Percentiles rank a stretch among this genome's conserved stretches.
phyloP scores from a whole-genome alignment of 30 jellyfish, hydroid and myxozoan genomes.

The Turritopsis rubra region DNA sequence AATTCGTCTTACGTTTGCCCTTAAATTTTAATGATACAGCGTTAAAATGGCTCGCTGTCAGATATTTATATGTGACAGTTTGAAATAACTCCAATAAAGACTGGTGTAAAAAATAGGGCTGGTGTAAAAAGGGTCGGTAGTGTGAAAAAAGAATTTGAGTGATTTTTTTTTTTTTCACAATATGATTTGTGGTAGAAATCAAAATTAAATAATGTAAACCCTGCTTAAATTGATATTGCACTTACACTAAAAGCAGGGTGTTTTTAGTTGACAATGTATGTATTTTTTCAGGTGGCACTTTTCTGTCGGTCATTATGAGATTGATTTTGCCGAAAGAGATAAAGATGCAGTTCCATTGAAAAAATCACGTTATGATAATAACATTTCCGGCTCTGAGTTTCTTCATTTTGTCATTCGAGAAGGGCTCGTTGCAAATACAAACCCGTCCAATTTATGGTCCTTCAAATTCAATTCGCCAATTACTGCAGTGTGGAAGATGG shows the following conservation, averaged over 20 bases:
- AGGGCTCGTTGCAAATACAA: conserved; percentile 54
- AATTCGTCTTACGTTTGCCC: too few relatives aligned
- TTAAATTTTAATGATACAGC: too few relatives aligned
- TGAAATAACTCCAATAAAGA: too few relatives aligned
- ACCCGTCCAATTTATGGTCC: conserved; percentile 47
- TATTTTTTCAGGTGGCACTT: conserved; percentile 71
- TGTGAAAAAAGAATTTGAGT: too few relatives aligned
- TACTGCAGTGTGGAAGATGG: conserved; percentile 77
- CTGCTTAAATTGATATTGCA: too few relatives aligned
- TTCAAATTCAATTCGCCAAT: conserved; percentile 71
- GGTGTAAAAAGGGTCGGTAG: too few relatives aligned
- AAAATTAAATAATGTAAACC: too few relatives aligned
- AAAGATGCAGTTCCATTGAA: conserved; percentile 30
- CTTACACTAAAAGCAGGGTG: background rate
- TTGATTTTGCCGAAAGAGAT: conserved; percentile 45
- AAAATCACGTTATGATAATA: background rate
- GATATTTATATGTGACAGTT: too few relatives aligned
- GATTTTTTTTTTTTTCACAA: too few relatives aligned
- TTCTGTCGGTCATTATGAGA: conserved; percentile 85
- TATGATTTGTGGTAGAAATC: too few relatives aligned
- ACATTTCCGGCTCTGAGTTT: background rate
- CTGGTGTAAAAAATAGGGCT: too few relatives aligned
- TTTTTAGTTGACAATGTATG: background rate
- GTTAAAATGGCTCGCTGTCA: too few relatives aligned
- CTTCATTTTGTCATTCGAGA: conserved; percentile 50